A percentile compares a stretch with the other conserved stretches of the same genome.
These are phyloP conservation scores for Cotesia chilonis DNA, from an alignment of 1,140 invertebrate species.

Conservation along the genomic window DNA sequence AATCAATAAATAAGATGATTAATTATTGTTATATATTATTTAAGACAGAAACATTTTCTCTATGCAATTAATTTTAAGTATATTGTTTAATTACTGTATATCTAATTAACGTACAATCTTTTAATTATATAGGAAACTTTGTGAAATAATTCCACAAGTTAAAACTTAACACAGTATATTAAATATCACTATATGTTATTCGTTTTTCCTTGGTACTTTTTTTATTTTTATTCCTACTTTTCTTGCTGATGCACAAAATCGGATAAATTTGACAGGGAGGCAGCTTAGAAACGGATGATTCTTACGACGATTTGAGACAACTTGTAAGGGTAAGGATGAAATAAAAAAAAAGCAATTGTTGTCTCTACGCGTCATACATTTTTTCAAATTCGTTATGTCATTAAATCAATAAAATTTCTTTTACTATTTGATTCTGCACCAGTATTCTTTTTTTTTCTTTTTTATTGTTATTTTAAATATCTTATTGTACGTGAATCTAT, in stretches of 20 bases:
- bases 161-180: no score
- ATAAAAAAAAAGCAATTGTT: not conserved
- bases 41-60: no score
- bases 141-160: no score
- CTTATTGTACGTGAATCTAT: no score
- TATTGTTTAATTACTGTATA: no score
- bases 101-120: no score
- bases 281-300: slow-evolving; percentile 68
- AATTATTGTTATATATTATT: no score
- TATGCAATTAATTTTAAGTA: no score
- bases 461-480: no score
- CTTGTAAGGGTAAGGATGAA: slow-evolving; percentile 64
- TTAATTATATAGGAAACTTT: not conserved
- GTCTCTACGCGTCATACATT: slow-evolving; percentile 24
- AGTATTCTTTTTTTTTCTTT: not conserved
- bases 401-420: slow-evolving; percentile 8
- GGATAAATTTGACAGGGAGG: slow-evolving; percentile 59
- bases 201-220: not conserved
- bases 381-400: not conserved
- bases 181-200: no score
- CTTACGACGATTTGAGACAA: slow-evolving; percentile 69
- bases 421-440: not conserved
- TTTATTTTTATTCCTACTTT: slow-evolving; percentile 16
- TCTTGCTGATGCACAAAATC: slow-evolving; percentile 9
- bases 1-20: no score